These are phyloP conservation scores for Hypsopygia costalis DNA, from an alignment of 2,888 invertebrate genomes.

Conservation along the genomic window DNA sequence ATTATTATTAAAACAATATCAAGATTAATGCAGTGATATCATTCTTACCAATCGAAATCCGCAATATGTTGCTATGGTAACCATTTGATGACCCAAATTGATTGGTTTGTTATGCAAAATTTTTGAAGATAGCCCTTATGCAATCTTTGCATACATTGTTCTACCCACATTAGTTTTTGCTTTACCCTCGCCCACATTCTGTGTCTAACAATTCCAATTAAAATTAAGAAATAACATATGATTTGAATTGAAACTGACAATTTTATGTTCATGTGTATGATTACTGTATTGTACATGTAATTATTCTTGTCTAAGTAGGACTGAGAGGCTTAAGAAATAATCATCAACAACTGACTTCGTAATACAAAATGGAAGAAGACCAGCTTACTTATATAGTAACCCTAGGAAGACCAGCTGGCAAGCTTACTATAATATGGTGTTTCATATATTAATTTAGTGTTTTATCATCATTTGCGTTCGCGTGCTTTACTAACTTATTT, in stretches of 20 bases:
- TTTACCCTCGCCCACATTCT: constrained; percentile 23
- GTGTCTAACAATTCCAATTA: constrained; percentile 7
- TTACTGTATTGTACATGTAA: constrained; percentile 13
- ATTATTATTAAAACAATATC: too few species aligned
- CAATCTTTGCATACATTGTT: constrained; percentile 43
- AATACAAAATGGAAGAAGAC: too few species aligned
- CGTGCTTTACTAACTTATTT: too few species aligned
- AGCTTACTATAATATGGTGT: too few species aligned
- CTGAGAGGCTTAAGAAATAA: not conserved
- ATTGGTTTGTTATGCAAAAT: constrained; percentile 17
- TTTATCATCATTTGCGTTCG: too few species aligned
- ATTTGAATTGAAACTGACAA: constrained; percentile 12
- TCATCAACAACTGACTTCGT: too few species aligned
- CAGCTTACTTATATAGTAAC: too few species aligned
- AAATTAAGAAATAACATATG: constrained; percentile 10
- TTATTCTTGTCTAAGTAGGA: constrained; percentile 12
- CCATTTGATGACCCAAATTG: not conserved
- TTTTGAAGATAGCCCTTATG: constrained; percentile 33
- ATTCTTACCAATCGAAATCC: too few species aligned
- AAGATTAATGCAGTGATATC: too few species aligned
- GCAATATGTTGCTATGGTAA: not conserved
- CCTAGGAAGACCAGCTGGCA: too few species aligned
- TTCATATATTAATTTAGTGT: too few species aligned
- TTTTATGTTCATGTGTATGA: constrained; percentile 5
- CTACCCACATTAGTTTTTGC: constrained; percentile 46